Evolutionary conservation across 2,113 vertebrate genomes (phyloP), one percentile per base, ranked within the genome.

Genomic region (Pseudopipra pipra): DNA sequence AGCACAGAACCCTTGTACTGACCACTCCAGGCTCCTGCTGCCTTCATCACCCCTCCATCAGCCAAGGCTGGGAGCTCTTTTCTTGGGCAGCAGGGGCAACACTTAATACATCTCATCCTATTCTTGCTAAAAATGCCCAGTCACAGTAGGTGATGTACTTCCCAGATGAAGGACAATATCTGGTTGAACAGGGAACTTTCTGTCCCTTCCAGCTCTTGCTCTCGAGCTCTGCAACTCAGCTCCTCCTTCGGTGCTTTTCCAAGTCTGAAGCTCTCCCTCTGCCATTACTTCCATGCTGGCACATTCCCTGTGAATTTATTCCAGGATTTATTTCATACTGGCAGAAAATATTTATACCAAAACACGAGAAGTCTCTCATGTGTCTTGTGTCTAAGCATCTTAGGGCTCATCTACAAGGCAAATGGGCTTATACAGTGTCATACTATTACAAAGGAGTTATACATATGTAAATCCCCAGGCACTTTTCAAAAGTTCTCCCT

Each of bases 381-480:
- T 72, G 54, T 62, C 61, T 71, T 58, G 33, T 49, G 30, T 31
- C 61, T 89, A 49, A 89, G 84, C 41, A 3, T 44, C 70, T 91
- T 58, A 52, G 23, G n/a, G 23, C 54, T 96, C 58, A 93, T 79
- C 73, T 93, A 44, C 91, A 92, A 93, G 77, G 80, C 89, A 91
- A 93, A 86, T 75, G 27, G 65, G 30, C 21, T 74, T 51, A 62
- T 3, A 20, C 18, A 65, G 41, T 14, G 27, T 70, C 74, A 65
- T 28, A 9, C 61, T 56, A 10, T 27, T 31, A 51, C 8, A 59
- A 75, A 81, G 70, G 66, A n/a, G 35, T 59, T 68, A 67, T 75
- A 82, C 19, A 28, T 65, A 87, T 58, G 51, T 58, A 97, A 96
- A 96, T 90, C 43, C 39, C 65, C 8, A 20, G 28, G 27, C 37